Evolutionary conservation across 2,888 invertebrate species (phyloP), one percentile per base, ranked within the genome.

Genomic region (Diogma glabrata): DNA sequence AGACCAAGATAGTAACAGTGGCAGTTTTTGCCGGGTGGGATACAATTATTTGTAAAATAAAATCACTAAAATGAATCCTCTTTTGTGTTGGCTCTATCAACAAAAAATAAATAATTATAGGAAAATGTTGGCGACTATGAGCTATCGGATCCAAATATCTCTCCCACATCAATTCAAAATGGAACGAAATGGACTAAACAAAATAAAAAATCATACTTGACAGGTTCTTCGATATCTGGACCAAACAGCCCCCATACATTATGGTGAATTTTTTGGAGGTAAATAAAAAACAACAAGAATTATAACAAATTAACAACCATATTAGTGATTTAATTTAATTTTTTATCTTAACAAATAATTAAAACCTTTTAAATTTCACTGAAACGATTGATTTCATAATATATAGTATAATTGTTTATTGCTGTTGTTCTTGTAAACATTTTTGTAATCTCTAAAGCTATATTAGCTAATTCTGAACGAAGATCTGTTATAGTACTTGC

Each of bases 141-240:
- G n/a, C n/a, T n/a, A n/a, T n/a, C n/a, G n/a, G n/a, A n/a, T n/a
- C n/a, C n/a, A n/a, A n/a, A n/a, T n/a, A n/a, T n/a, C n/a, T n/a
- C n/a, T n/a, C n/a, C 52, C 49, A 74, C 74, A 2, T 72, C 69
- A 61, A 67, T 74, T 84, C 84, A 53, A 82, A 82, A 66, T 86
- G 85, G 85, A 77, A 77, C 46, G 80, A 81, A 63, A 82, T 84
- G n/a, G n/a, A n/a, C n/a, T n/a, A n/a, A n/a, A n/a, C n/a, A n/a
- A n/a, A n/a, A n/a, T 54, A 82, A 87, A 68, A 72, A 82, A 61
- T 81, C 83, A 24, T 83, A 84, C 68, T 72, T 83, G 51, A 78
- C 78, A 0, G 53, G 68, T 10, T 59, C 60, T 52, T 67, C 68
- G 1, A n/a, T n/a, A n/a, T 66, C 67, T n/a, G 69, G 64, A 24